Evolutionary conservation across 2,113 vertebrate genomes (phyloP), one percentile per base, ranked within the genome.

Genomic region (Pongo abelii): DNA sequence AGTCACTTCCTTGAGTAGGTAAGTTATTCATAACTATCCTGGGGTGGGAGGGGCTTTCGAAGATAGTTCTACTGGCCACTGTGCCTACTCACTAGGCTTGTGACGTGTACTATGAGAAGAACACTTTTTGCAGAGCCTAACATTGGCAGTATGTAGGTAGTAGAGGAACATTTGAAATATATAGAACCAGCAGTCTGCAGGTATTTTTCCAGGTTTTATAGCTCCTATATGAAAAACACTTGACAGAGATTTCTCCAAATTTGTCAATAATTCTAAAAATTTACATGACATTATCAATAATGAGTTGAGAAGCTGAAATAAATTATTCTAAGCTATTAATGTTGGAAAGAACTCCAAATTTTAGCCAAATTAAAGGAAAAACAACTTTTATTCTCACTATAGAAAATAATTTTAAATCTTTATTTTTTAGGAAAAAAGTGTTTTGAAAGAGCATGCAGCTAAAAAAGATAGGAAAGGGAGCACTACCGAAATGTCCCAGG

Each of bases 221-320:
- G 35, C 57, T 75, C 7, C 5, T 91, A 1, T 69, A 55, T 80
- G 70, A 52, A 95, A 94, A 43, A 46, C 35, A 72, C 8, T 16
- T 48, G 20, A 27, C 38, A 46, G 59, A 75, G 9, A 50, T 59
- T 74, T 93, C 55, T 91, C 35, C 30, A 93, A 67, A 79, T 79
- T 55, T 75, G 69, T 69, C 40, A 86, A 23, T 22, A 87, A 25
- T 70, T 43, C 48, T 80, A 78, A 85, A 90, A 67, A 35, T 93
- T 57, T 69, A 38, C 7, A 18, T 18, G 43, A 35, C 23, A 6
- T 74, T 55, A 77, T 8, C 13, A 40, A 84, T 75, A 27, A 55
- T 64, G 43, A 46, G 35, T 59, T 84, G 35, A 84, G 72, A 93
- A 85, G 48, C 40, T 81, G 74, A 93, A 85, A 74, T 72, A 92